Conservation (phyloP, 2,888 invertebrate genomes). For the Minunthozetes semirufus region DNA sequence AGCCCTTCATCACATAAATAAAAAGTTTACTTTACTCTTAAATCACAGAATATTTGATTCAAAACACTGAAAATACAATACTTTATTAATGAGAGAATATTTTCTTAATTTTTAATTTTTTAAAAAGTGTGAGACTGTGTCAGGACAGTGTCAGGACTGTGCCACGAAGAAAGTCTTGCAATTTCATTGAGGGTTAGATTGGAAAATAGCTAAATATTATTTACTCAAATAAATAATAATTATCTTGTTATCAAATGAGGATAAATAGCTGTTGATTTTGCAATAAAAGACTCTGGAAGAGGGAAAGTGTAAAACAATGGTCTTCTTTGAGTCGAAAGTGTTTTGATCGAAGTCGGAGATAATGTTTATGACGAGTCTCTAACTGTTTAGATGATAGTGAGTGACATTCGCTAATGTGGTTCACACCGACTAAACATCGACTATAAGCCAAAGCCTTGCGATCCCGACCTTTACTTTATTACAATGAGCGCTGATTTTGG, state of each 20-base stretch:
- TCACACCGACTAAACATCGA: not conserved
- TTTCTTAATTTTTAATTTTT: too few relatives aligned
- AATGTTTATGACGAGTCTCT: slow-evolving; percentile 12
- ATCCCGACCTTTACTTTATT: not conserved
- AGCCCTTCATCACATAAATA: not conserved
- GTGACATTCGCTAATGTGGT: slow-evolving; percentile 20
- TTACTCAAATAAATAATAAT: not conserved
- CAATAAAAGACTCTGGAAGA: not conserved
- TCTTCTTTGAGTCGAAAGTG: not conserved
- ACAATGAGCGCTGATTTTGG: slow-evolving; percentile 12
- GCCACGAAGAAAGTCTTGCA: too few relatives aligned
- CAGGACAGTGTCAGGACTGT: too few relatives aligned
- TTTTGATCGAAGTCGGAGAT: slow-evolving; percentile 22
- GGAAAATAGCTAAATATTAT: not conserved
- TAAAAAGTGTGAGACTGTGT: too few relatives aligned
- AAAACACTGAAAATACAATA: too few relatives aligned
- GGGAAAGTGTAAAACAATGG: not conserved
- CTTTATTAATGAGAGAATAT: too few relatives aligned
- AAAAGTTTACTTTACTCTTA: too few relatives aligned
- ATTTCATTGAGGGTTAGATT: not conserved
- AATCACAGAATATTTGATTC: too few relatives aligned
- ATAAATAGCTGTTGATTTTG: not conserved
- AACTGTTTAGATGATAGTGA: slow-evolving; percentile 13
- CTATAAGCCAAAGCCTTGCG: not conserved
- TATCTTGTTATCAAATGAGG: not conserved